Conservation (phyloP, 2,113 vertebrate species). For the Dascyllus trimaculatus region DNA sequence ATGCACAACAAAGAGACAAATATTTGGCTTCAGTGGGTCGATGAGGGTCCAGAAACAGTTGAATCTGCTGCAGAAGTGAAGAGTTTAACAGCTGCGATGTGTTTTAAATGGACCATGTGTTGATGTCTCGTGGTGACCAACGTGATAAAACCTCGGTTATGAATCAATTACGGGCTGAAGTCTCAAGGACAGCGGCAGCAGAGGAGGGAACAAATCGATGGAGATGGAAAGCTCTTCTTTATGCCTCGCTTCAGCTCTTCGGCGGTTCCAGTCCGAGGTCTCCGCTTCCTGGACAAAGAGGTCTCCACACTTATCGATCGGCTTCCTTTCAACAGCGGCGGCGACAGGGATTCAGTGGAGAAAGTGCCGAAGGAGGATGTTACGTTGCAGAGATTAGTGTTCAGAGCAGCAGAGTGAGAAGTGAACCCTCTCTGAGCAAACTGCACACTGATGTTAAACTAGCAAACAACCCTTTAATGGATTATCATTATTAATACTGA, state of each 20-base stretch:
- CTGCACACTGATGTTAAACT: too few species aligned
- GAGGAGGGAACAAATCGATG: constrained; percentile 25
- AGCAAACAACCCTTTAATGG: neutral
- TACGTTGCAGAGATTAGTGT: neutral
- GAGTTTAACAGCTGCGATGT: too few species aligned
- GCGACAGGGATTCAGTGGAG: neutral
- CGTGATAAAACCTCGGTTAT: constrained; percentile 17
- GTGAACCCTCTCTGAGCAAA: too few species aligned
- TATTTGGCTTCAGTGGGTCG: too few species aligned
- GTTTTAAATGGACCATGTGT: too few species aligned
- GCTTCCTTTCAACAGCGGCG: constrained; percentile 2
- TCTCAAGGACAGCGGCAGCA: constrained; percentile 30
- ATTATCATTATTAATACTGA: neutral
- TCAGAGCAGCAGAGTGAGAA: neutral
- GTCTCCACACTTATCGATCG: neutral
- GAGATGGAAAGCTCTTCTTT: constrained; percentile 26
- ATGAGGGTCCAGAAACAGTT: too few species aligned
- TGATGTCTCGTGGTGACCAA: neutral
- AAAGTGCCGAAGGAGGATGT: neutral
- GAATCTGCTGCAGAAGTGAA: too few species aligned
- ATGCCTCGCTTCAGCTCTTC: neutral
- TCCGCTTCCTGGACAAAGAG: constrained; percentile 1
- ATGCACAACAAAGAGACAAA: too few species aligned
- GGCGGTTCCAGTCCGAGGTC: neutral
- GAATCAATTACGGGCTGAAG: constrained; percentile 19